phyloP scores from a whole-genome alignment of 2,113 vertebrate species.

The Columba livia region DNA sequence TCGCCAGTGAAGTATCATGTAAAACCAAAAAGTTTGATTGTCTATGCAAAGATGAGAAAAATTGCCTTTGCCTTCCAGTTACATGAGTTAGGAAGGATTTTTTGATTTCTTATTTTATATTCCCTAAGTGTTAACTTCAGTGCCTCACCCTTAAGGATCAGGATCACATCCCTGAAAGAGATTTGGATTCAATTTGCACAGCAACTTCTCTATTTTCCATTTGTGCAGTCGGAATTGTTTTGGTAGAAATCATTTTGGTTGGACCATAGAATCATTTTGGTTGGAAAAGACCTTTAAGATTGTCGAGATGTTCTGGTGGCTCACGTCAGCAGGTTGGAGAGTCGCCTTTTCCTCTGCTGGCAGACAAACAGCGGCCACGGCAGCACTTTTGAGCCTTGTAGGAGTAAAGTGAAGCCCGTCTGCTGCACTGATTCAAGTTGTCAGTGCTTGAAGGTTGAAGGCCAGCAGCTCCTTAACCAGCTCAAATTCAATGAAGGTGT shows the following conservation, averaged over 20 bases:
- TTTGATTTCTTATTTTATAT: no score
- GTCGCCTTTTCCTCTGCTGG: not conserved
- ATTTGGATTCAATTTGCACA: not conserved
- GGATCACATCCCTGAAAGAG: not conserved
- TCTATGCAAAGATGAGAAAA: not conserved
- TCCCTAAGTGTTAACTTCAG: not conserved
- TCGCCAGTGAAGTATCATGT: not conserved
- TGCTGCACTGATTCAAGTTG: rapidly evolving
- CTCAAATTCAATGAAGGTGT: no score
- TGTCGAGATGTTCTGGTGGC: not conserved
- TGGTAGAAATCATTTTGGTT: no score
- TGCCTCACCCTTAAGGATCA: not conserved
- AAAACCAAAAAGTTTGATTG: not conserved
- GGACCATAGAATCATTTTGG: no score
- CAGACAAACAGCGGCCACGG: not conserved
- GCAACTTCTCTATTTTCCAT: not conserved
- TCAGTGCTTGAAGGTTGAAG: not conserved
- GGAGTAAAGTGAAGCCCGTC: not conserved
- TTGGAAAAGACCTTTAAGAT: no score
- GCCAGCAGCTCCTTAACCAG: not conserved
- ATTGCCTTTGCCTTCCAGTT: not conserved
- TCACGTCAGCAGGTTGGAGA: not conserved
- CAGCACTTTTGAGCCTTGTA: not conserved
- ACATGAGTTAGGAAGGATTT: not conserved
- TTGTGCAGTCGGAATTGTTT: not conserved